A percentile compares a stretch with the other conserved stretches of the same genome.
Evolutionary conservation across 2,888 invertebrate species (phyloP).

Genomic region (Yponomeuta malinellus): DNA sequence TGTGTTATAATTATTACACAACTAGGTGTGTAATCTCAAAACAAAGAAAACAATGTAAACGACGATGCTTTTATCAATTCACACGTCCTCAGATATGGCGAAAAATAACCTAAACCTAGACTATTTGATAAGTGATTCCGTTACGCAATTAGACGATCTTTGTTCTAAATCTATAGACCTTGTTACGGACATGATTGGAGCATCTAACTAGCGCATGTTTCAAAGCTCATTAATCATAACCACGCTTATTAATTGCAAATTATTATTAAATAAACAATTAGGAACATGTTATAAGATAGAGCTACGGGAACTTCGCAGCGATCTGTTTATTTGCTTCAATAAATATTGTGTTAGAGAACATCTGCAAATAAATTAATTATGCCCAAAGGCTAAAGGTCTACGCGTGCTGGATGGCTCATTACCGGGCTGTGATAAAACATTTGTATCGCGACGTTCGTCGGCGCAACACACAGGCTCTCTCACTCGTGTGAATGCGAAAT

Average conservation of each 20-base stretch:
- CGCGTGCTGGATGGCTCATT: conserved; percentile 56
- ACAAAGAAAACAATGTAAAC: neutral
- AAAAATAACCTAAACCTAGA: conserved; percentile 1
- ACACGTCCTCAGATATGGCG: neutral
- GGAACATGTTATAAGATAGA: conserved; percentile 5
- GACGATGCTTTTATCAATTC: neutral
- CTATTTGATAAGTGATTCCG: neutral
- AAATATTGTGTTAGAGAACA: conserved; percentile 34
- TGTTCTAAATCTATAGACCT: neutral
- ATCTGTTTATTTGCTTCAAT: conserved; percentile 2
- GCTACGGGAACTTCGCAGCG: neutral
- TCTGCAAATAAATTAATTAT: conserved; percentile 62
- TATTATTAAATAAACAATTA: neutral
- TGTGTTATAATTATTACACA: neutral
- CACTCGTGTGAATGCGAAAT: conserved; percentile 74
- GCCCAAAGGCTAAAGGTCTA: conserved; percentile 65
- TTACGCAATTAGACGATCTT: neutral
- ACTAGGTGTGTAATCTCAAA: neutral
- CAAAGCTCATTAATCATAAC: neutral
- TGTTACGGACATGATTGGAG: neutral
- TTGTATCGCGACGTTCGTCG: conserved; percentile 37
- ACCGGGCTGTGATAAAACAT: conserved; percentile 24
- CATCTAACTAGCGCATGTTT: neutral
- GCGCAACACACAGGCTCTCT: conserved; percentile 25
- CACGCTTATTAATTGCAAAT: neutral